Base-by-base conservation (phyloP, 2,888 invertebrate species). In the Erannis defoliaria region DNA sequence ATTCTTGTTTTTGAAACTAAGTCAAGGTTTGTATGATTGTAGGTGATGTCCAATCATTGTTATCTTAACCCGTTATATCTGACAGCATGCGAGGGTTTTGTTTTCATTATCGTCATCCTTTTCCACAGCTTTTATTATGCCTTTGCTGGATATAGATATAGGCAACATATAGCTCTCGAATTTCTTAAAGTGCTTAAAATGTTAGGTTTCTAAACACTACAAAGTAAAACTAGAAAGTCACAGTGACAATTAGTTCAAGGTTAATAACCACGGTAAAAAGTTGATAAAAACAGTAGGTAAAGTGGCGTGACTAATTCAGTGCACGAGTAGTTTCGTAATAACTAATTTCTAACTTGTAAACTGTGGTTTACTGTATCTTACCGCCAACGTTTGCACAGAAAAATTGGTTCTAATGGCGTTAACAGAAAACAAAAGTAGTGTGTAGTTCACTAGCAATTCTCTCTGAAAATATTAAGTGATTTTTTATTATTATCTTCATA, bases 201-300 rank as follows among this genome's bases (percentile, higher is more conserved):
- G 29, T 9, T 4, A 16, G 8, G 16, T 9, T 42, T 42, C 19
- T 42, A 14, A 5, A 19, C n/a, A 42, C n/a, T 5, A 40, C 19
- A 26, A 51, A 33, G 29, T 46, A 43, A 56, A 71, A 76, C 76
- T 81, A 77, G 86, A 89, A 88, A 86, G 84, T 71, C 61, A 70
- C 64, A 55, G 73, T 56, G 10, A 4, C 80, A 89, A 86, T 87
- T 84, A 84, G 88, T 79, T 71, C 90, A 90, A 90, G 90, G 90
- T 85, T 81, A 78, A 72, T 74, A 66, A 74, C 77, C 70, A 73
- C 66, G 61, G 72, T 80, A 83, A 86, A 86, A 85, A 84, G 21
- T 31, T 53, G 71, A 76, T 84, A 85, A 84, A 85, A 85, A 72
- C 74, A 60, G 65, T 68, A 26, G 72, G 80, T 84, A 84, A 83